A percentile compares a stretch with the other conserved stretches of the same genome.
Conservation (phyloP, 2,113 vertebrate species). For the Grammomys surdaster region DNA sequence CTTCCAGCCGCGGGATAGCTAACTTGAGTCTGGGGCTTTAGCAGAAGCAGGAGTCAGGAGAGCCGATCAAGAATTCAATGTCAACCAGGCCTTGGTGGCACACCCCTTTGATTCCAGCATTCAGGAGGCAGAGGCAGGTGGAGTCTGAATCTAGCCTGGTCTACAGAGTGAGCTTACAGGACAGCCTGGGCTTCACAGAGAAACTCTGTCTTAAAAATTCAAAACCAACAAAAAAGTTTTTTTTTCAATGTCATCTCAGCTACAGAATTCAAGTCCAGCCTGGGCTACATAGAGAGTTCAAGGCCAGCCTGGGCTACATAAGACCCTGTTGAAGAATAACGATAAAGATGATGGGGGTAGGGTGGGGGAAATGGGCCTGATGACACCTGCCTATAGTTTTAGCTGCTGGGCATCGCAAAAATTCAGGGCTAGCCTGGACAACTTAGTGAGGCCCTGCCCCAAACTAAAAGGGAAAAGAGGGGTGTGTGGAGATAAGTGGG, state of each 20-base stretch:
- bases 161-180: background rate
- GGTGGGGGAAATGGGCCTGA: background rate
- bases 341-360: background rate
- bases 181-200: background rate
- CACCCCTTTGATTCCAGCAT: background rate
- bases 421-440: background rate
- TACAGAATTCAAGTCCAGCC: no score
- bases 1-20: fast-evolving
- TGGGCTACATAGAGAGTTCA: no score
- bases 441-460: background rate
- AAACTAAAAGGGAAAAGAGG: background rate
- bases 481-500: background rate
- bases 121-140: background rate
- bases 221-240: background rate
- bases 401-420: background rate
- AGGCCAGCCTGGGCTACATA: background rate
- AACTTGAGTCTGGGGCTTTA: background rate
- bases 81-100: background rate
- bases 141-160: background rate
- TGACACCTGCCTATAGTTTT: background rate
- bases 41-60: background rate
- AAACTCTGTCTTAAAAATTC: background rate
- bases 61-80: background rate
- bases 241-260: background rate
- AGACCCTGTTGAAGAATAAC: background rate